phyloP scores from a whole-genome alignment of 2,888 invertebrate genomes.

The Dendrolimus pini region DNA sequence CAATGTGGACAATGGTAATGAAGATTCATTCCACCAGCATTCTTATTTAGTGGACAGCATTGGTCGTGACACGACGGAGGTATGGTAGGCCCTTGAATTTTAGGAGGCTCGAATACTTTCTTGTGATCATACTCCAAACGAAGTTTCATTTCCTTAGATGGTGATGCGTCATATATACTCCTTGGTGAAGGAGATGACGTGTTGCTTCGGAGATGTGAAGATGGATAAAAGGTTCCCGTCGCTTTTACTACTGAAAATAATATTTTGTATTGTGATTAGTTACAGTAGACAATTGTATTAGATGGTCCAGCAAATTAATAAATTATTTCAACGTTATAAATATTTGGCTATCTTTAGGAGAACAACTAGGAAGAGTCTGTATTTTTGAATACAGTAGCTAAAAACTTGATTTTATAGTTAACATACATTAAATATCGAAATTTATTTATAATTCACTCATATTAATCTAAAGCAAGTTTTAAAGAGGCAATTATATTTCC shows the following conservation, averaged over 20 bases:
- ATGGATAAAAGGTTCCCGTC: constrained; percentile 93
- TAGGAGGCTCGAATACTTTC: constrained; percentile 48
- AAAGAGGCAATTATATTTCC: no score
- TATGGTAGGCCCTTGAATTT: constrained; percentile 57
- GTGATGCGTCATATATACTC: constrained; percentile 71
- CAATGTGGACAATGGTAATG: constrained; percentile 70
- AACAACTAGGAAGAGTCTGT: no score
- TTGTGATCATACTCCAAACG: constrained; percentile 57
- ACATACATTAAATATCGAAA: no score
- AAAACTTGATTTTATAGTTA: no score
- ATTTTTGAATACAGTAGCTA: no score
- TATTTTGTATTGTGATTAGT: constrained; percentile 15
- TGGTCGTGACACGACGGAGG: constrained; percentile 79
- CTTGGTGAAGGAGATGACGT: constrained; percentile 71
- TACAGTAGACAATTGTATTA: not conserved
- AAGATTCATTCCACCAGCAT: constrained; percentile 62
- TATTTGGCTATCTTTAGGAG: no score
- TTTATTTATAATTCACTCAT: no score
- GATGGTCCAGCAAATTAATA: not conserved
- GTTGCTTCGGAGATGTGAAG: constrained; percentile 79
- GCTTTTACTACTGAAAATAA: constrained; percentile 92
- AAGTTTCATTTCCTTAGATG: constrained; percentile 68
- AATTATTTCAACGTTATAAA: no score
- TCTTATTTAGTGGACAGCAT: constrained; percentile 62
- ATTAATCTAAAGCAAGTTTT: no score